Evolutionary conservation across 1,140 invertebrate species (phyloP), one percentile per base, ranked within the genome.

Genomic region (Psix sp.): DNA sequence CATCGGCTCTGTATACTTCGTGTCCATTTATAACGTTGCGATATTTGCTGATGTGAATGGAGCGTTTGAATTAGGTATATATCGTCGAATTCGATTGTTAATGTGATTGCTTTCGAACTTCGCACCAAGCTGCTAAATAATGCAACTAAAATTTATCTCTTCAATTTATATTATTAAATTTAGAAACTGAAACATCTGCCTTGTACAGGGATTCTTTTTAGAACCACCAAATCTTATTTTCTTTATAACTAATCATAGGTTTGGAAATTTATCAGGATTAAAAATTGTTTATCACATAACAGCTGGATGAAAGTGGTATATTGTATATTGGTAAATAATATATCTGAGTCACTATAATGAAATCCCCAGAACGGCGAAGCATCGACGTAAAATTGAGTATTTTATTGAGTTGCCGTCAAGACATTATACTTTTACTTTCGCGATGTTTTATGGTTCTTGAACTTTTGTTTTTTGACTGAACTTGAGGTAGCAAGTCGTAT

Each of bases 11-110:
- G 54, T 16, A 40, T 15, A 17, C 33, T n/a, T 35, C 33, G 43
- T 60, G n/a, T n/a, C 48, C 56, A 60, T 48, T 60, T 59, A 42
- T 46, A 46, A 46, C 21, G 33, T 39, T 11, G 43, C 39, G 56
- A 48, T 60, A 40, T 35, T 39, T 33, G n/a, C 0, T 17, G 39
- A 26, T 52, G 46, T 51, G 45, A 51, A 51, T 52, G 38, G 59
- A 21, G 21, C 42, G 60, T 65, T 54, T 54, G 60, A 65, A 33
- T 54, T 54, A 65, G n/a, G n/a, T 49, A 29, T 57, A 43, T 57
- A 33, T 17, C 51, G 31, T 26, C 43, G 20, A 56, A 38, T 40
- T 18, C 51, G 9, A 43, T 56, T 42, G 63, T 67, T 67, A 67
- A 67, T 67, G 63, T n/a, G n/a, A n/a, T n/a, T n/a, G n/a, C n/a